Evolutionary conservation across 2,113 vertebrate genomes (phyloP).

Genomic region (Candoia aspera): DNA sequence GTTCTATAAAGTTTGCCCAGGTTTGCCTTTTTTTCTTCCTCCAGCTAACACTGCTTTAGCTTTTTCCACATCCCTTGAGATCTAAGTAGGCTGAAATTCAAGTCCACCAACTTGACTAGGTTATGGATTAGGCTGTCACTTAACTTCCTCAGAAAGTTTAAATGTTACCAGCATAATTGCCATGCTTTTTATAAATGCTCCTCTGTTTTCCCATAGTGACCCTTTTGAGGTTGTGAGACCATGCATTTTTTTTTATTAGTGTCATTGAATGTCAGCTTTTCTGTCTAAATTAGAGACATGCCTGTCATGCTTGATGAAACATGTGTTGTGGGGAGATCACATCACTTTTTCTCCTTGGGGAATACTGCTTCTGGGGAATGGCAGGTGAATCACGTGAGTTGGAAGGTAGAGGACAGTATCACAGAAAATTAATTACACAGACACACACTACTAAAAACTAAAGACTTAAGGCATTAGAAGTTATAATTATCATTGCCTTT

Average conservation of each 20-base stretch:
- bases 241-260: background rate
- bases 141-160: background rate
- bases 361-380: background rate
- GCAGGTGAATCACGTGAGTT: background rate
- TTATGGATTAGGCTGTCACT: background rate
- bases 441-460: background rate
- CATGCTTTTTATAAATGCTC: constrained; percentile 14
- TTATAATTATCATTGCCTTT: background rate
- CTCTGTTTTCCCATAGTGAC: background rate
- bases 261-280: background rate
- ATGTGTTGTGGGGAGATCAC: background rate
- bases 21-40: accelerated
- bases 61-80: background rate
- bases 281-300: background rate
- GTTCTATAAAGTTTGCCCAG: constrained; percentile 32
- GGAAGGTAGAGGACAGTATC: background rate
- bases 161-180: constrained; percentile 16
- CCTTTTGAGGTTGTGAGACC: background rate
- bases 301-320: background rate
- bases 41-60: background rate
- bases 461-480: background rate
- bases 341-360: background rate
- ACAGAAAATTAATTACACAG: background rate
- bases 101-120: background rate
- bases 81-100: background rate